A percentile compares a stretch with the other conserved stretches of the same genome.
These are phyloP conservation scores for Ciconia stormi DNA, from an alignment of 2,113 vertebrate species.

Conservation along the genomic window DNA sequence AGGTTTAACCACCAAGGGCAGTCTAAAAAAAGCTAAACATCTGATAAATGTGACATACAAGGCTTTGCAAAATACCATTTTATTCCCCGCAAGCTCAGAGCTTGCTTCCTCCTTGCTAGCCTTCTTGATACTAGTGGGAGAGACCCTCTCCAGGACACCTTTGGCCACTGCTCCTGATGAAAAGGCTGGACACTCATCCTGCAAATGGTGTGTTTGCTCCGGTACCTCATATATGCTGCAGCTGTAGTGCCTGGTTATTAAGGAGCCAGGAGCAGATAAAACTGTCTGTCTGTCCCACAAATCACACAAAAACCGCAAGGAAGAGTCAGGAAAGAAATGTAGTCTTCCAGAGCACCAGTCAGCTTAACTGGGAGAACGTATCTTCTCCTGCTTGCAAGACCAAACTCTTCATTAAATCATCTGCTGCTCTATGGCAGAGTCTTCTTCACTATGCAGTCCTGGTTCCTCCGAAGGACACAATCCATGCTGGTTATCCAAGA, in stretches of 20 bases:
- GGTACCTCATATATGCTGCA: background rate
- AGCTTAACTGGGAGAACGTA: background rate
- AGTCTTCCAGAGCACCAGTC: background rate
- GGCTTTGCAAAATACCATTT: background rate
- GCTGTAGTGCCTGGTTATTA: background rate
- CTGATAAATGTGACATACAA: background rate
- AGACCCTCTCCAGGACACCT: background rate
- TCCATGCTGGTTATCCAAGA: background rate
- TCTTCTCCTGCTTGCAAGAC: background rate
- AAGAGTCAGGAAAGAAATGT: background rate
- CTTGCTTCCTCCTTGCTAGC: background rate
- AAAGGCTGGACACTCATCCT: background rate
- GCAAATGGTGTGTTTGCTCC: background rate
- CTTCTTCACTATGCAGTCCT: background rate
- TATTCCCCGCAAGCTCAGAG: background rate
- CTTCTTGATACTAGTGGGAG: background rate
- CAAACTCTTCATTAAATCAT: background rate
- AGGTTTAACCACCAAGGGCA: background rate
- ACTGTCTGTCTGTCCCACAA: background rate
- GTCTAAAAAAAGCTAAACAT: background rate
- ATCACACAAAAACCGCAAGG: background rate
- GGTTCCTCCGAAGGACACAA: background rate
- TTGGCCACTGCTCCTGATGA: background rate
- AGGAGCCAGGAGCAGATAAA: background rate
- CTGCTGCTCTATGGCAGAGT: background rate